Conservation (phyloP, 2,113 vertebrate genomes). For the Ovis aries region ARS-UI_Ramb_v3.0 NC_056064.1:6864501-6865000, state of each 20-base stretch:
- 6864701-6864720: conserved; percentile 44
- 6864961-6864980: not conserved
- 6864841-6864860: conserved; percentile 47
- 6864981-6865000: conserved; percentile 30
- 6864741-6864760: conserved; percentile 56
- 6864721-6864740: conserved; percentile 62
- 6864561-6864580: conserved; percentile 88
- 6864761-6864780: conserved; percentile 25
- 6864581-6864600: not conserved
- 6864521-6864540: conserved; percentile 91
- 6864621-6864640: conserved; percentile 16
- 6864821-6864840: not conserved
- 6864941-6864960: conserved; percentile 56
- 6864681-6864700: conserved; percentile 18
- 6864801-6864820: conserved; percentile 47
- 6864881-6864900: conserved; percentile 46
- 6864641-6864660: not conserved
- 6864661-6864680: conserved; percentile 48
- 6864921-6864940: conserved; percentile 47
- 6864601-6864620: not conserved
- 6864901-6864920: conserved; percentile 60
- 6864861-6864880: conserved; percentile 54
- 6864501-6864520: conserved; percentile 93
- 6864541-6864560: conserved; percentile 93
- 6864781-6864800: conserved; percentile 42